Conservation (phyloP, 2,113 vertebrate species). For the Oostethus manadensis region DNA sequence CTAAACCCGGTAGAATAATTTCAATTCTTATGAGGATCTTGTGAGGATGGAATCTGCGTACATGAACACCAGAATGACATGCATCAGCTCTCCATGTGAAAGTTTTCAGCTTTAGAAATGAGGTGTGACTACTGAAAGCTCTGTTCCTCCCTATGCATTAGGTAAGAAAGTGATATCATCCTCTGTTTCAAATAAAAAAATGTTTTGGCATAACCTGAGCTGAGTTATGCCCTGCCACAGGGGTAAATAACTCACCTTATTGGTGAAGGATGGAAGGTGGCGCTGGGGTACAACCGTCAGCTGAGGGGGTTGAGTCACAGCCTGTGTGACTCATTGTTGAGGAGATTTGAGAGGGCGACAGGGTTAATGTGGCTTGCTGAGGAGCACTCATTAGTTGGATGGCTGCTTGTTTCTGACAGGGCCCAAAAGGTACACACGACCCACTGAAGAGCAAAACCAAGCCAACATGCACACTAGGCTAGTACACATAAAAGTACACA, state of each 20-base stretch:
- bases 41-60: not conserved
- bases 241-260: constrained; percentile 15
- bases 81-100: not conserved
- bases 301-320: constrained; percentile 57
- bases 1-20: no score
- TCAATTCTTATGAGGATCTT: not conserved
- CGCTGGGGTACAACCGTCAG: constrained; percentile 8
- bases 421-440: constrained; percentile 24
- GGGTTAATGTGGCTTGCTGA: constrained; percentile 50
- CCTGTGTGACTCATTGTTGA: constrained; percentile 50
- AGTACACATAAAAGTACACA: constrained; percentile 37
- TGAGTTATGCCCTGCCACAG: constrained; percentile 31
- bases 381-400: constrained; percentile 40
- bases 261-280: constrained; percentile 26
- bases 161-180: constrained; percentile 15
- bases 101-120: not conserved
- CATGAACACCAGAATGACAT: not conserved
- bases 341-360: constrained; percentile 16
- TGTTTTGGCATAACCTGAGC: constrained; percentile 39
- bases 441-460: constrained; percentile 32
- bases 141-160: constrained; percentile 14
- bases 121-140: no score
- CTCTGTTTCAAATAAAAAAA: constrained; percentile 23
- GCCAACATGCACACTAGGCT: constrained; percentile 24
- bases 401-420: constrained; percentile 43